Base-by-base conservation (phyloP, 2,113 vertebrate genomes). In the Nannobrachium achirus region DNA sequence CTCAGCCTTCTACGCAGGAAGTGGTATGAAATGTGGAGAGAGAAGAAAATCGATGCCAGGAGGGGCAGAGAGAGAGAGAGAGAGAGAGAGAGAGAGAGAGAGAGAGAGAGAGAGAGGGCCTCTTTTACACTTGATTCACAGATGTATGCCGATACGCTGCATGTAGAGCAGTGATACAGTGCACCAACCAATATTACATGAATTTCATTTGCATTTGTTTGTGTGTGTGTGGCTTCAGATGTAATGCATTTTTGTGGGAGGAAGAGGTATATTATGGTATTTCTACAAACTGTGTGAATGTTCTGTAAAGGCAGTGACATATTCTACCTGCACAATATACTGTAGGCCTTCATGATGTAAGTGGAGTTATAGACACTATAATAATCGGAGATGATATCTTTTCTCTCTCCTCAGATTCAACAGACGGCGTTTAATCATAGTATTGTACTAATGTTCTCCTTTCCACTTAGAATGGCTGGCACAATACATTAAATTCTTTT, bases 1-100 rank as follows among this genome's bases (percentile, higher is more conserved):
- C 79, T 73, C 81, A 76, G 84, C 25, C 73, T 75, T 82, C 73
- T 59, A 57, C 65, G 77, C 82, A 84, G 79, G 80, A 82, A 84
- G 82, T 88, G 48, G 76, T 81, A 84, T 66, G 69, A 84, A 85
- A 88, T 84, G 84, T 79, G 69, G 25, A 33, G 25, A 33, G 25
- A 33, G 25, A 84, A 41, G 25, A 33, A 73, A 82, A 91, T 90
- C 82, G 70, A 82, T 81, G 77, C 73, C 74, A 73, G 67, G 66
- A 80, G 80, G 69, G 72, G 67, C 59, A 79, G 66, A 81, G 71
- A 74, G 48, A 33, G 25, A 33, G 25, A 25, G 20, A 33, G 25
- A 33, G 25, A 33, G 25, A 25, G 20, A 33, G 25, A 33, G 25
- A 33, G 25, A 73, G 81, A 91, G 89, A 81, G 70, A 82, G 80